phyloP scores from a whole-genome alignment of 2,888 invertebrate species.

The Vanessa cardui region DNA sequence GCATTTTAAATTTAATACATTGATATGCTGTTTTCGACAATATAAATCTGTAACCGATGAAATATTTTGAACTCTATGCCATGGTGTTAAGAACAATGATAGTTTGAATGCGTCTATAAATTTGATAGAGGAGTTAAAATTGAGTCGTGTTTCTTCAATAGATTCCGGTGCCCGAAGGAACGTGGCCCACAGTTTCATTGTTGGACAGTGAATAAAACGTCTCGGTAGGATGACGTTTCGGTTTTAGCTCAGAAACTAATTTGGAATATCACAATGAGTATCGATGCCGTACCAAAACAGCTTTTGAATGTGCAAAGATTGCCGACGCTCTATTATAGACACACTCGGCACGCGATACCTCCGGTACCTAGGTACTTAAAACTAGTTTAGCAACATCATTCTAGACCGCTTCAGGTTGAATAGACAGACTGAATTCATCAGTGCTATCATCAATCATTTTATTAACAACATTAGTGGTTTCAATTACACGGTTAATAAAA shows the following conservation, averaged over 20 bases:
- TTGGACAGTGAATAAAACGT: slow-evolving; percentile 73
- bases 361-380: slow-evolving; percentile 25
- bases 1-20: slow-evolving; percentile 53
- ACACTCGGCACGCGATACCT: slow-evolving; percentile 64
- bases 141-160: slow-evolving; percentile 65
- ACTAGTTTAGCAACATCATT: slow-evolving; percentile 30
- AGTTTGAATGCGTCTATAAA: slow-evolving; percentile 48
- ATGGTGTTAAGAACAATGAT: slow-evolving; percentile 57
- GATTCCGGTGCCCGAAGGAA: slow-evolving; percentile 71
- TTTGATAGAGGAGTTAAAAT: slow-evolving; percentile 57
- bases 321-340: slow-evolving; percentile 61
- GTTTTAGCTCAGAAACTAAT: slow-evolving; percentile 79
- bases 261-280: slow-evolving; percentile 80
- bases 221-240: slow-evolving; percentile 77
- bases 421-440: slow-evolving; percentile 6
- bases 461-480: slow-evolving; percentile 17
- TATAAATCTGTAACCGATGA: slow-evolving; percentile 53
- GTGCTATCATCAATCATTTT: slow-evolving; percentile 4
- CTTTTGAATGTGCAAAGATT: slow-evolving; percentile 72
- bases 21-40: slow-evolving; percentile 60
- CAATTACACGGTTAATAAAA: slow-evolving; percentile 8
- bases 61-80: slow-evolving; percentile 70
- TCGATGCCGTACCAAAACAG: slow-evolving; percentile 77
- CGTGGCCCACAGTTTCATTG: slow-evolving; percentile 75
- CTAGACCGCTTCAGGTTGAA: slow-evolving; percentile 13